These are phyloP conservation scores for Lithosia quadra DNA, from an alignment of 2,888 invertebrate genomes.

Conservation along the genomic window DNA sequence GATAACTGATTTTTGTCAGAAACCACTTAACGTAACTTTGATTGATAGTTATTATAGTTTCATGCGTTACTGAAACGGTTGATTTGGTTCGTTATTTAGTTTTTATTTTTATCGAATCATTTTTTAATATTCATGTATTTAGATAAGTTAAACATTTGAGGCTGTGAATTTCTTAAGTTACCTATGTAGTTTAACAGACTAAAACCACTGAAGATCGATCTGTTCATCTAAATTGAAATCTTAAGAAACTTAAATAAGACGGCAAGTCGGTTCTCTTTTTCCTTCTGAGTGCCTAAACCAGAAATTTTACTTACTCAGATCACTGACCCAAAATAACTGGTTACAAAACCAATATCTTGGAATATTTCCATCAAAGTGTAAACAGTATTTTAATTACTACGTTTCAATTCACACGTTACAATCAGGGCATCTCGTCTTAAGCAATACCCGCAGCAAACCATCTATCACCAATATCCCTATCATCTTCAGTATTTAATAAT, in stretches of 20 bases:
- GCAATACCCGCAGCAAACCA: not conserved
- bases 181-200: too few species aligned
- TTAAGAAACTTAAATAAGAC: too few species aligned
- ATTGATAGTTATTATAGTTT: constrained; percentile 38
- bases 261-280: too few species aligned
- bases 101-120: not conserved
- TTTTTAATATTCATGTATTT: too few species aligned
- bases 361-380: not conserved
- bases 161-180: too few species aligned
- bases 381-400: not conserved
- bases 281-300: too few species aligned
- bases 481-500: constrained; percentile 31
- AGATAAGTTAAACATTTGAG: too few species aligned
- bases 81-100: constrained; percentile 15
- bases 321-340: not conserved
- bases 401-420: not conserved
- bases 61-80: constrained; percentile 24
- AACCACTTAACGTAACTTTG: constrained; percentile 42
- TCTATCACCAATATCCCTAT: constrained; percentile 27
- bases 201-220: too few species aligned
- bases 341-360: not conserved
- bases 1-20: constrained; percentile 37
- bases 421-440: constrained; percentile 6
- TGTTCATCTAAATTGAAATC: too few species aligned
- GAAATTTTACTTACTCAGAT: too few species aligned